These are phyloP conservation scores for Tragopan temminckii DNA, from an alignment of 2,797 vertebrate species.

Conservation along the genomic window DNA sequence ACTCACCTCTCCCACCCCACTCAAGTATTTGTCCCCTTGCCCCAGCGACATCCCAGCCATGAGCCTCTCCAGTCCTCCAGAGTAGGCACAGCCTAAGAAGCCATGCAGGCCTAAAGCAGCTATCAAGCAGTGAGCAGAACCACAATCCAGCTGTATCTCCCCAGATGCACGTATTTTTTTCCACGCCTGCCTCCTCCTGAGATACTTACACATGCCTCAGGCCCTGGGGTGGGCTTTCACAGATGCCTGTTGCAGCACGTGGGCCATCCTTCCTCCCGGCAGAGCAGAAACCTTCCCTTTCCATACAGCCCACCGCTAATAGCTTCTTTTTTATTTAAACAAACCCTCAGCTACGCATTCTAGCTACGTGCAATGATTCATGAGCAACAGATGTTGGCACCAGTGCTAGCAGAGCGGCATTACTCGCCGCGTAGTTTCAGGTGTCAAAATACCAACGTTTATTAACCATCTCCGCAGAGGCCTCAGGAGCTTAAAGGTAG, in stretches of 20 bases:
- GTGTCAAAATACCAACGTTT: constrained; percentile 8
- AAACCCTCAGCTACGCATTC: not conserved
- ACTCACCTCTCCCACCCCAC: not conserved
- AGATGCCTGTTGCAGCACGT: fast-evolving
- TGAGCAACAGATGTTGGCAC: not conserved
- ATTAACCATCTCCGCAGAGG: not conserved
- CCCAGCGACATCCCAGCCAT: not conserved
- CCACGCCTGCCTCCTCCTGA: not conserved
- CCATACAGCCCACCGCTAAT: not conserved
- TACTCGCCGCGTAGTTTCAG: not conserved
- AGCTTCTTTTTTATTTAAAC: not conserved
- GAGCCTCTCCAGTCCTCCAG: not conserved
- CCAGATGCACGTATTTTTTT: not conserved
- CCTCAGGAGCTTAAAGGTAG: not conserved
- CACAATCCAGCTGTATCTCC: not conserved
- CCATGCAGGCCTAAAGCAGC: not conserved
- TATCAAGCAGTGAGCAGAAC: not conserved
- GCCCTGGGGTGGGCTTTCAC: fast-evolving
- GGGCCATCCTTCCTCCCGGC: fast-evolving
- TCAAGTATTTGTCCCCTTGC: fast-evolving
- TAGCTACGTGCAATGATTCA: not conserved
- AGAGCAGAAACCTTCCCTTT: not conserved
- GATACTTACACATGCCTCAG: fast-evolving
- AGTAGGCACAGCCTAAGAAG: not conserved
- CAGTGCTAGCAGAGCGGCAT: fast-evolving